Conservation (phyloP, 1,140 invertebrate species). For the Drosophila chauvacae region DNA sequence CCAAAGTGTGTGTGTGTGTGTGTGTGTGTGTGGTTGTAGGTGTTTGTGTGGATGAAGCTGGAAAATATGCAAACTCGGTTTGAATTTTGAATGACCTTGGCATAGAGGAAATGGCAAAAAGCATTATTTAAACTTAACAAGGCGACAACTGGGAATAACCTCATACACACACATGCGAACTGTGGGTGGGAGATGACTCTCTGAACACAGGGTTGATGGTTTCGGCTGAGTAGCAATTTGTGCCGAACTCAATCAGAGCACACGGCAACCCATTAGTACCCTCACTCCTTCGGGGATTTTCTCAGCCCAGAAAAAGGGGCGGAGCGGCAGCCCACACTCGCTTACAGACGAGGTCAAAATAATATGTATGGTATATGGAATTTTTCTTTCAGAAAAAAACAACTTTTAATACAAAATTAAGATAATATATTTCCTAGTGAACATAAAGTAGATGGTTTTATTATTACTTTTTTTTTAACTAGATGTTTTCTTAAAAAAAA, state of each 20-base stretch:
- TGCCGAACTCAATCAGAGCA: constrained; percentile 77
- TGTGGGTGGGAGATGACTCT: constrained; percentile 14
- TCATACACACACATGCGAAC: constrained; percentile 1
- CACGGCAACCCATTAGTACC: constrained; percentile 75
- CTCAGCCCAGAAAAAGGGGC: constrained; percentile 35
- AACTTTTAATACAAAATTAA: too few species aligned
- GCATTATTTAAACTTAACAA: constrained; percentile 82
- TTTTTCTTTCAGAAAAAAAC: too few species aligned
- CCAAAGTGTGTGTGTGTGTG: constrained; percentile 18
- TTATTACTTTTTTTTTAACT: neutral
- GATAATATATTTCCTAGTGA: neutral
- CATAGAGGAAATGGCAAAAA: constrained; percentile 77
- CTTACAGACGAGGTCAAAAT: constrained; percentile 1
- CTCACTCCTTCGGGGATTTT: constrained; percentile 49
- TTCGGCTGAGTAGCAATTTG: constrained; percentile 49
- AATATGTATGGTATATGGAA: neutral
- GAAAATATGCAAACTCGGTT: constrained; percentile 61
- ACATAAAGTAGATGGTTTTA: accelerated
- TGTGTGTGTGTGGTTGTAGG: constrained; percentile 7
- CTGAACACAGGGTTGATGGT: constrained; percentile 36
- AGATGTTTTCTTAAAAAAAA: neutral
- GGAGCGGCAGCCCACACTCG: constrained; percentile 21
- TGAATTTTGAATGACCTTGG: constrained; percentile 85
- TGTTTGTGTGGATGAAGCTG: constrained; percentile 33
- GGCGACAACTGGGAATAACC: constrained; percentile 69